A percentile compares a stretch with the other conserved stretches of the same genome.
phyloP scores from a whole-genome alignment of 2,797 vertebrate species.

The Pseudocheirus occidentalis region DNA sequence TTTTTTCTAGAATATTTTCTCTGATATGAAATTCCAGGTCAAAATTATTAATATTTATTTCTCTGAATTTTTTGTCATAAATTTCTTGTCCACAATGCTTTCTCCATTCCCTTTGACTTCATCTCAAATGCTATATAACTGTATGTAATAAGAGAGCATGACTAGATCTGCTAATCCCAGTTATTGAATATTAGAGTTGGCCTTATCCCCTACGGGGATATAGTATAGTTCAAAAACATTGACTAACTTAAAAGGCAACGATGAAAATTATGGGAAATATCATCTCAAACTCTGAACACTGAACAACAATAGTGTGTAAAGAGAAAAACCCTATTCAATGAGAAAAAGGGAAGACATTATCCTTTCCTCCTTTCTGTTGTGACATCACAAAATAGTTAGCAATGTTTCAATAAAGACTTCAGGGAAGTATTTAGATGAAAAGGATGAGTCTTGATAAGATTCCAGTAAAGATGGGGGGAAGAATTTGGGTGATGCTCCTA shows the following conservation, averaged over 20 bases:
- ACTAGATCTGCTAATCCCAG: background rate
- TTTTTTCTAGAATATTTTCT: background rate
- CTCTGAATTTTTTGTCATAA: background rate
- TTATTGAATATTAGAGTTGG: background rate
- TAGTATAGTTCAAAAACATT: background rate
- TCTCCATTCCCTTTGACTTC: background rate
- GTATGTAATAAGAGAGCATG: accelerated
- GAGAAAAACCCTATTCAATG: background rate
- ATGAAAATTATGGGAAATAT: background rate
- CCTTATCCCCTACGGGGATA: background rate
- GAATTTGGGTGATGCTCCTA: background rate
- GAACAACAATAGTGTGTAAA: background rate
- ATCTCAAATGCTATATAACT: background rate
- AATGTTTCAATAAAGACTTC: background rate
- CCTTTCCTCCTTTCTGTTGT: background rate
- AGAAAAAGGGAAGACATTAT: background rate
- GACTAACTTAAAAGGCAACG: background rate
- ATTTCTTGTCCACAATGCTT: background rate
- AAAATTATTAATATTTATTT: background rate
- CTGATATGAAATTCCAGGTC: background rate
- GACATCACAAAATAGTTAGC: background rate
- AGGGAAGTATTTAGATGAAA: background rate
- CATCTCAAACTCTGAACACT: too few species aligned
- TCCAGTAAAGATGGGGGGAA: background rate
- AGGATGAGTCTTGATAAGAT: background rate